These are phyloP conservation scores for Scrobipalpa costella DNA, from an alignment of 2,888 invertebrate species.

Conservation along the genomic window DNA sequence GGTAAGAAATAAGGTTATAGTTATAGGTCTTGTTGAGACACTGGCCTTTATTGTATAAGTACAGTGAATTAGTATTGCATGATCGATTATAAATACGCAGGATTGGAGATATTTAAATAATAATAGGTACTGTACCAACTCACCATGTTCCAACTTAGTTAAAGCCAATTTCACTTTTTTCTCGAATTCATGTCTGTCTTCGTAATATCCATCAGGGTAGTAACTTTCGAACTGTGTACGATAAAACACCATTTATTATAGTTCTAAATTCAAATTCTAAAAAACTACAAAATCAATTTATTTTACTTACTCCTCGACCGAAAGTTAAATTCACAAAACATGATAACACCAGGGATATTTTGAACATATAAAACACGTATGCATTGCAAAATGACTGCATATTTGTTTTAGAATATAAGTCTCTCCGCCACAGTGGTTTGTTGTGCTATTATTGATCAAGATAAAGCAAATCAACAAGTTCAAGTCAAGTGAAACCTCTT, in stretches of 20 bases:
- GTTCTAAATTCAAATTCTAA: conserved; percentile 23
- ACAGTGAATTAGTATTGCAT: not conserved
- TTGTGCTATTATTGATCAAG: conserved; percentile 33
- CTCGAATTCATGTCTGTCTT: conserved; percentile 31
- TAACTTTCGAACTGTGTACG: conserved; percentile 53
- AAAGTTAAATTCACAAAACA: conserved; percentile 43
- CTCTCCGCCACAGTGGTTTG: conserved; percentile 12
- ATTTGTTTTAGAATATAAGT: conserved; percentile 27
- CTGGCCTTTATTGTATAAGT: not conserved
- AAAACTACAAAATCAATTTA: not conserved
- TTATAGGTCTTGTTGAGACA: too few relatives aligned
- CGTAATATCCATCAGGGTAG: conserved; percentile 53
- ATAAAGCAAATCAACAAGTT: conserved; percentile 39
- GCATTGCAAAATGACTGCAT: conserved; percentile 43
- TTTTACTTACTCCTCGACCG: conserved; percentile 55
- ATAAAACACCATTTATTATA: conserved; percentile 27
- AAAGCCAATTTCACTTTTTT: conserved; percentile 53
- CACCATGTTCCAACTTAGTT: conserved; percentile 60
- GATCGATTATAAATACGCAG: not conserved
- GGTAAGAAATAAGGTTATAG: not conserved
- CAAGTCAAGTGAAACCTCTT: conserved; percentile 32
- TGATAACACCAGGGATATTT: conserved; percentile 43
- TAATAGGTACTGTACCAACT: not conserved
- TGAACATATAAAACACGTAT: conserved; percentile 35
- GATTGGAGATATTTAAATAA: not conserved